Conservation (phyloP, 2,888 invertebrate genomes). For the Eupeodes luniger region DNA sequence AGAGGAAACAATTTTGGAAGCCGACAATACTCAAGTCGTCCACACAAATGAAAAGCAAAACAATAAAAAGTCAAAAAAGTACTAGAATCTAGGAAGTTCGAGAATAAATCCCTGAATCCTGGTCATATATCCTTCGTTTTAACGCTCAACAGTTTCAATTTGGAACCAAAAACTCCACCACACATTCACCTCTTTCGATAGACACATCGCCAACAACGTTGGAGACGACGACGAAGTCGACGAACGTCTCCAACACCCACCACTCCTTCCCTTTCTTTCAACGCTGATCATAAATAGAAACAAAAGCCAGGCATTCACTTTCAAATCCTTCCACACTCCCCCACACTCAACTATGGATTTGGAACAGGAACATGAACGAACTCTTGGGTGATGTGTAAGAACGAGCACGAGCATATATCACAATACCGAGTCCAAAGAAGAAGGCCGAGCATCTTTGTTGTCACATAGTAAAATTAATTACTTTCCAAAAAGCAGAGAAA, state of each 20-base stretch:
- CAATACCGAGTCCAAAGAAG: slow-evolving; percentile 48
- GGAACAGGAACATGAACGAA: slow-evolving; percentile 14
- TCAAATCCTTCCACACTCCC: slow-evolving; percentile 29
- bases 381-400: not conserved
- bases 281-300: slow-evolving; percentile 70
- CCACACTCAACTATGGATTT: slow-evolving; percentile 22
- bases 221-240: not conserved
- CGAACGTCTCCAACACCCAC: not conserved
- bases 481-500: slow-evolving; percentile 78
- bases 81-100: slow-evolving; percentile 12
- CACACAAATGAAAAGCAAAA: slow-evolving; percentile 1
- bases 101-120: slow-evolving; percentile 41
- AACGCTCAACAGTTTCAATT: slow-evolving; percentile 69
- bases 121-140: slow-evolving; percentile 51
- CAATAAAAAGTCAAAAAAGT: not conserved
- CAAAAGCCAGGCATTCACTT: slow-evolving; percentile 66
- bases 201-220: not conserved
- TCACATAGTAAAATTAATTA: slow-evolving; percentile 78
- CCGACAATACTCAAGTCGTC: slow-evolving; percentile 18
- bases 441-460: slow-evolving; percentile 76
- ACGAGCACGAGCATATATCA: slow-evolving; percentile 6
- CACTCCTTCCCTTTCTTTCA: too few species aligned
- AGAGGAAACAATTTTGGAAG: slow-evolving; percentile 56
- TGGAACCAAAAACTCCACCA: slow-evolving; percentile 57
- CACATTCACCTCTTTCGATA: not conserved